Percentiles rank a stretch among this genome's conserved stretches.
Conservation (phyloP, 1,140 invertebrate species). For the Leguminivora glycinivorella region DNA sequence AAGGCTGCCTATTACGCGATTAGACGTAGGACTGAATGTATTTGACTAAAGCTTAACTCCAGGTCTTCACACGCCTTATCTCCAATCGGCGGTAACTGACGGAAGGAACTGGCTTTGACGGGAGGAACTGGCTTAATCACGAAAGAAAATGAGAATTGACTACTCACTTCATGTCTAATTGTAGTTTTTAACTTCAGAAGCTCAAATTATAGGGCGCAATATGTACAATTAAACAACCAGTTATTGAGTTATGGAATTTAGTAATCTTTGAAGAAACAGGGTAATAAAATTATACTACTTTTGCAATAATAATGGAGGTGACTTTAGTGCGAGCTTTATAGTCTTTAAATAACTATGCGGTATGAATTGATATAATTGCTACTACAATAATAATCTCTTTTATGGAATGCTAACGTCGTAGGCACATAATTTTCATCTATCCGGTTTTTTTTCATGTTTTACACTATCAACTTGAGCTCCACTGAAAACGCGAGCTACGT, state of each 20-base stretch:
- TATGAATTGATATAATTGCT: no score
- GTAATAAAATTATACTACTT: not conserved
- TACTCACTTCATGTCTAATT: not conserved
- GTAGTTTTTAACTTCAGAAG: slow-evolving; percentile 2
- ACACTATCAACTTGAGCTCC: no score
- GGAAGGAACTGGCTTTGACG: no score
- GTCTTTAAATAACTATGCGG: no score
- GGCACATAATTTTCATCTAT: no score
- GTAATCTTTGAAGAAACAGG: not conserved
- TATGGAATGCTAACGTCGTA: no score
- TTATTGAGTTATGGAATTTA: not conserved
- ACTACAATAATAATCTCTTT: no score
- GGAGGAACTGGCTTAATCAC: not conserved
- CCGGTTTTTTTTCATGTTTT: no score
- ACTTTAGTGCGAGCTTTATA: not conserved
- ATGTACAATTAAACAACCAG: not conserved
- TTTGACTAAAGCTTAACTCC: no score
- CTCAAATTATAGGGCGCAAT: not conserved
- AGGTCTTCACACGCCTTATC: not conserved
- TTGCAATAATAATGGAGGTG: not conserved
- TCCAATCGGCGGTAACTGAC: not conserved
- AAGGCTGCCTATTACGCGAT: no score
- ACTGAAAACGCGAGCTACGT: no score
- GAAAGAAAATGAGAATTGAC: not conserved
- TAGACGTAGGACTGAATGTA: no score